Conservation (phyloP, 1,140 invertebrate genomes). For the Drosophila baimaii region DNA sequence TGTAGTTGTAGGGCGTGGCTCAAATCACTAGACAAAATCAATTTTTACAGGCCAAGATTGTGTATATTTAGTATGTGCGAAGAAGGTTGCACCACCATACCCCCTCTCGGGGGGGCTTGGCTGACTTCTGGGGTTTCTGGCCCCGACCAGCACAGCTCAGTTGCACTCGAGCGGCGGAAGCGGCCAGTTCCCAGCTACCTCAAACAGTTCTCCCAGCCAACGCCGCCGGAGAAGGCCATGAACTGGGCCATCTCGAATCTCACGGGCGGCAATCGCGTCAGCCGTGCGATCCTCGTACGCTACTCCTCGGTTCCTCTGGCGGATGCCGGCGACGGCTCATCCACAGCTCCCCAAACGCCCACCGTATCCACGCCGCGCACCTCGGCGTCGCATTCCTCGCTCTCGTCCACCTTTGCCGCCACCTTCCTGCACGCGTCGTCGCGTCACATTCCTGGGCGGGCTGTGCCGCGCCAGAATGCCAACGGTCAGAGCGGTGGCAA, state of each 20-base stretch:
- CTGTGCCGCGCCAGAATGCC: conserved; percentile 58
- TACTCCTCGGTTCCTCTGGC: conserved; percentile 81
- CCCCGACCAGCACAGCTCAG: conserved; percentile 45
- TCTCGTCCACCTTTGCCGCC: conserved; percentile 85
- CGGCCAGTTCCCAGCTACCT: conserved; percentile 42
- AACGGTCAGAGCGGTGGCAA: conserved; percentile 42
- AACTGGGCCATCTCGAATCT: conserved; percentile 84
- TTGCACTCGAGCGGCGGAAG: conserved; percentile 53
- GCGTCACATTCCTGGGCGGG: conserved; percentile 76
- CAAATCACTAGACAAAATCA: conserved; percentile 71
- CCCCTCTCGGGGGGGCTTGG: neutral
- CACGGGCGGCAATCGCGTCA: conserved; percentile 82
- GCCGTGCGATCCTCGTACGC: conserved; percentile 80
- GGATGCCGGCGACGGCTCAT: conserved; percentile 51
- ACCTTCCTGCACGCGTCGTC: conserved; percentile 75
- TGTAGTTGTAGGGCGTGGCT: conserved; percentile 28
- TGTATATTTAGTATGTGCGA: conserved; percentile 22
- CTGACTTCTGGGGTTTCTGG: conserved; percentile 2
- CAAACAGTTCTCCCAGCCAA: conserved; percentile 3
- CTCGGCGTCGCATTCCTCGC: conserved; percentile 83
- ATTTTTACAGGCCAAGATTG: conserved; percentile 45
- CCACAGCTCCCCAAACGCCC: conserved; percentile 84
- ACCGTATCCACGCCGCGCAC: conserved; percentile 53
- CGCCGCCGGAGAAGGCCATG: conserved; percentile 55
- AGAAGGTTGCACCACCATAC: conserved; percentile 17